A percentile compares a stretch with the other conserved stretches of the same genome.
phyloP scores from a whole-genome alignment of 2,888 invertebrate species.

The Torymus auratus region DNA sequence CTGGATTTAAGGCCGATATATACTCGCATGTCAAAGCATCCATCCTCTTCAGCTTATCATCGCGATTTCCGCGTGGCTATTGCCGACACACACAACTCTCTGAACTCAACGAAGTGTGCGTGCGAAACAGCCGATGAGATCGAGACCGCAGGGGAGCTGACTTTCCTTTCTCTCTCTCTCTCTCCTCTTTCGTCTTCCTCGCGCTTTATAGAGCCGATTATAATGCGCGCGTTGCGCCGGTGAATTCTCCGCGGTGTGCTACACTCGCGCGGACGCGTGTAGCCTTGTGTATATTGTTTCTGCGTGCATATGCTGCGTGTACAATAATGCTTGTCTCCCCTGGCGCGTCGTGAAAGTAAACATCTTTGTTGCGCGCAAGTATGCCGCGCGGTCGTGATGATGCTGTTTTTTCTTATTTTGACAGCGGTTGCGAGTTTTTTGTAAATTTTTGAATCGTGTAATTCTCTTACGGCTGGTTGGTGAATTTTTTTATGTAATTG shows the following conservation, averaged over 20 bases:
- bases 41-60: conserved; percentile 44
- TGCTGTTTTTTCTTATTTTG: not conserved
- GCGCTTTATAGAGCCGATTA: conserved; percentile 4
- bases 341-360: not conserved
- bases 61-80: conserved; percentile 39
- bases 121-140: conserved; percentile 4
- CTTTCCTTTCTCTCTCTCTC: not conserved
- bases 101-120: not conserved
- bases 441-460: conserved; percentile 11
- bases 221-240: conserved; percentile 18
- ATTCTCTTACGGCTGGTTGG: not conserved
- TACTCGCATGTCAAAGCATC: conserved; percentile 49
- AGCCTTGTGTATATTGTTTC: conserved; percentile 13
- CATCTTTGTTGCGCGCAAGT: not conserved
- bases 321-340: not conserved
- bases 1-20: conserved; percentile 30
- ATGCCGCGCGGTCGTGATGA: not conserved
- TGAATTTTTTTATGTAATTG: no score
- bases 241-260: conserved; percentile 23
- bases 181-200: not conserved
- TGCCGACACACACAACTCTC: conserved; percentile 10
- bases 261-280: conserved; percentile 6
- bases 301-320: not conserved
- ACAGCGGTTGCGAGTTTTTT: not conserved
- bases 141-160: not conserved